phyloP scores from a whole-genome alignment of 2,888 invertebrate genomes.

The Anorthoa munda region DNA sequence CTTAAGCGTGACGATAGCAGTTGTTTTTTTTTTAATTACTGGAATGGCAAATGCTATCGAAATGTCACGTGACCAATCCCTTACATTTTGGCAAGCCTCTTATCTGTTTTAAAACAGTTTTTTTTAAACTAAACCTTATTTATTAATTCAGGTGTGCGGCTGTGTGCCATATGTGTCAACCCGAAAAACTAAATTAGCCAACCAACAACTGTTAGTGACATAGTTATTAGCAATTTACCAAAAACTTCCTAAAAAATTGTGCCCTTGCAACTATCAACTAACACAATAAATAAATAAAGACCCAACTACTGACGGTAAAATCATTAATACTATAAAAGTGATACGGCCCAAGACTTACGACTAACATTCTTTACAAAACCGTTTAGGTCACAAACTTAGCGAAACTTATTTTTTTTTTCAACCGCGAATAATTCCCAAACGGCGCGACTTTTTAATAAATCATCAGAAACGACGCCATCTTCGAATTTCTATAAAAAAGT shows the following conservation, averaged over 20 bases:
- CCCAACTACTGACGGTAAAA: slow-evolving; percentile 34
- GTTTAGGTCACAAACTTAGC: slow-evolving; percentile 65
- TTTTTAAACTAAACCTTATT: not conserved
- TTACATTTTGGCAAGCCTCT: too few relatives aligned
- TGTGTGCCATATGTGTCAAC: not conserved
- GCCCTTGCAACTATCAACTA: slow-evolving; percentile 11
- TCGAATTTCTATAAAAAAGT: slow-evolving; percentile 66
- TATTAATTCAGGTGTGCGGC: too few relatives aligned
- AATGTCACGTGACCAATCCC: too few relatives aligned
- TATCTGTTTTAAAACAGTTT: not conserved
- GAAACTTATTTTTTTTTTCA: slow-evolving; percentile 45
- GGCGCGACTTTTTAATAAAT: slow-evolving; percentile 64
- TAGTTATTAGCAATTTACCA: not conserved
- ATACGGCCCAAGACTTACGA: slow-evolving; percentile 60
- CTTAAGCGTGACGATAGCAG: too few relatives aligned
- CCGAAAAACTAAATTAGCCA: not conserved
- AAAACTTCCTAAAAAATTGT: not conserved
- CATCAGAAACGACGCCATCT: slow-evolving; percentile 62
- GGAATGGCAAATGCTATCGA: too few relatives aligned
- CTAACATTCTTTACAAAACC: slow-evolving; percentile 56
- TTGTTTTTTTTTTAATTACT: too few relatives aligned
- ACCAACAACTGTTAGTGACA: not conserved
- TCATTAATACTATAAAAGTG: slow-evolving; percentile 55
- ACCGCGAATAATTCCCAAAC: slow-evolving; percentile 57
- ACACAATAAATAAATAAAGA: slow-evolving; percentile 55